Base-by-base conservation (phyloP, 2,797 vertebrate species). In the Steatocranus sp. region DNA sequence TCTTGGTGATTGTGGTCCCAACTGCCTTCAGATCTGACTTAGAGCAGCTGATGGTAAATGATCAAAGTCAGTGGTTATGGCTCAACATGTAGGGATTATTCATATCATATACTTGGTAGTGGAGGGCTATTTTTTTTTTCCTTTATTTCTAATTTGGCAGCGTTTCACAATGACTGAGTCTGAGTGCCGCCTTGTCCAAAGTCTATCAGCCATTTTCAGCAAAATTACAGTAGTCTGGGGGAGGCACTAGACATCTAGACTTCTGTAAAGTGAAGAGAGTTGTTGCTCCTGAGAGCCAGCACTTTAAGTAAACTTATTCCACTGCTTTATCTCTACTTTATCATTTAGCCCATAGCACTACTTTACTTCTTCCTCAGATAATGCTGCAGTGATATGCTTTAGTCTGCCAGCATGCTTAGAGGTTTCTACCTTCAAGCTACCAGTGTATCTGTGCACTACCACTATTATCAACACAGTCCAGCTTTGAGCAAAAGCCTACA, bases 301-400 rank as follows among this genome's bases (percentile, higher is more conserved):
- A 85, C 87, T 92, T 91, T 87, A 88, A 87, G 88, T 75, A 75
- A 88, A 91, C 88, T 88, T 86, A 87, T 91, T 92, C 83, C 83
- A 51, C 51, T 68, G 50, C 91, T 74, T 38, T 90, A 92, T 92
- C 91, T 83, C 81, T 61, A 75, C 88, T 85, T 95, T 95, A 95
- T 95, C 91, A 49, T 83, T 80, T 84, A 79, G 86, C 94, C 92
- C 43, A 43, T 84, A 89, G 93, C 90, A 50, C 81, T 82, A 81
- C 87, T 91, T 86, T 85, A 74, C 86, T 91, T 88, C 88, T 85
- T 85, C 83, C 83, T 80, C 86, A 78, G 93, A 95, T 95, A 95
- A 93, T 91, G 83, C 91, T 80, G 77, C 87, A 86, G 78, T 50
- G 91, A 93, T 93, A 90, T 56, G 83, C 88, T 93, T 89, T 63